These are phyloP conservation scores for Conomelus anceps DNA, from an alignment of 2,888 invertebrate species.

Conservation along the genomic window DNA sequence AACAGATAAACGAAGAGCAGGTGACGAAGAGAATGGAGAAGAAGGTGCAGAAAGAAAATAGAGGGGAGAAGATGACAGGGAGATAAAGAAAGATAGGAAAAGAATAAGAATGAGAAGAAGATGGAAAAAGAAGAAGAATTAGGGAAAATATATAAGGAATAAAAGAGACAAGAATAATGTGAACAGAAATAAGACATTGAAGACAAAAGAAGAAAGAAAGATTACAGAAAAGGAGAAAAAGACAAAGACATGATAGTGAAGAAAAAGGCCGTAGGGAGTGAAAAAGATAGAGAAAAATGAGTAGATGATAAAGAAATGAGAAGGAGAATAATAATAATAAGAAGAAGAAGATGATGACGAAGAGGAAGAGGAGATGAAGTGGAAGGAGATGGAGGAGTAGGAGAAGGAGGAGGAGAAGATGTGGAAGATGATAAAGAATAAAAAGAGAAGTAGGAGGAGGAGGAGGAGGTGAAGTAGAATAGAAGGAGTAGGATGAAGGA, in stretches of 20 bases:
- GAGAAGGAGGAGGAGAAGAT: background rate
- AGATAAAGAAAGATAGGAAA: too few species aligned
- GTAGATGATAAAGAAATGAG: background rate
- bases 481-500: background rate
- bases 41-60: too few species aligned
- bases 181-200: too few species aligned
- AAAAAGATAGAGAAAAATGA: background rate
- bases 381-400: background rate
- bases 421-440: too few species aligned
- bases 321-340: background rate
- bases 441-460: background rate
- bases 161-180: too few species aligned
- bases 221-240: background rate
- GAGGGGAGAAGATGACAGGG: too few species aligned
- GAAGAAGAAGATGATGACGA: background rate
- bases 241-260: background rate
- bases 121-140: too few species aligned
- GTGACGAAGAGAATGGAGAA: too few species aligned
- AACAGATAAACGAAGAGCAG: too few species aligned
- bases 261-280: background rate
- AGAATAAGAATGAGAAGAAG: too few species aligned
- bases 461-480: background rate
- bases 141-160: too few species aligned
- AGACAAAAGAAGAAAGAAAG: too few species aligned
- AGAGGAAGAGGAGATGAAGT: background rate